A percentile compares a stretch with the other conserved stretches of the same genome.
These are phyloP conservation scores for Drosophila setifemur DNA, from an alignment of 1,140 invertebrate genomes.

Conservation along the genomic window DNA sequence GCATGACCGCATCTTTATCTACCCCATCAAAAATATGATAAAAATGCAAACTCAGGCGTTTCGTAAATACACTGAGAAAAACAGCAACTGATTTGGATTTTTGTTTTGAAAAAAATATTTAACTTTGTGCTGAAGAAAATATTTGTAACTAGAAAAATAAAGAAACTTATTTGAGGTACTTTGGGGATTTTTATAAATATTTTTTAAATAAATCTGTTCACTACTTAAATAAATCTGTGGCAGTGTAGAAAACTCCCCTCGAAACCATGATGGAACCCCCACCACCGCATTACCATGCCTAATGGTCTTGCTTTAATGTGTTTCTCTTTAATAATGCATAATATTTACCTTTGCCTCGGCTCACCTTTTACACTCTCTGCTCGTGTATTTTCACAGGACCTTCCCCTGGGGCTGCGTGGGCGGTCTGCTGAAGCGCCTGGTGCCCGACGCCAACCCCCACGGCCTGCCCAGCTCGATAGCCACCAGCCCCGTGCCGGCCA, in stretches of 20 bases:
- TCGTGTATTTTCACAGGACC: constrained; percentile 83
- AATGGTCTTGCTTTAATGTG: constrained; percentile 72
- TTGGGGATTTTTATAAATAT: not conserved
- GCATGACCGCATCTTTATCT: constrained; percentile 2
- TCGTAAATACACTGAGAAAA: not conserved
- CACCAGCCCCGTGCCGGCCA: constrained; percentile 7
- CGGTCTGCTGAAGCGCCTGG: constrained; percentile 86
- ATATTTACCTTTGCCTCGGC: constrained; percentile 66
- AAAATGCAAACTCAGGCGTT: constrained; percentile 2
- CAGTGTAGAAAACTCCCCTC: not conserved
- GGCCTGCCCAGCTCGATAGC: constrained; percentile 61
- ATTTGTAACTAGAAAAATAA: not conserved
- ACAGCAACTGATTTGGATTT: too few relatives aligned
- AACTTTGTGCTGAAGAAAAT: not conserved
- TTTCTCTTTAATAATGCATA: constrained; percentile 77
- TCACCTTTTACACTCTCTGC: constrained; percentile 9
- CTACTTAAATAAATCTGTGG: not conserved
- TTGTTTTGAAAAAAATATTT: not conserved
- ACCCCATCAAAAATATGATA: constrained; percentile 4
- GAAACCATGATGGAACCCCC: constrained; percentile 14
- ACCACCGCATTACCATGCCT: constrained; percentile 46
- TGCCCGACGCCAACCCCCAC: constrained; percentile 86
- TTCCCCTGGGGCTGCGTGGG: constrained; percentile 87
- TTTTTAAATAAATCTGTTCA: not conserved
- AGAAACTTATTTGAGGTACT: too few relatives aligned